Conservation (phyloP, 2,888 invertebrate species). For the Lomographa bimaculata region DNA sequence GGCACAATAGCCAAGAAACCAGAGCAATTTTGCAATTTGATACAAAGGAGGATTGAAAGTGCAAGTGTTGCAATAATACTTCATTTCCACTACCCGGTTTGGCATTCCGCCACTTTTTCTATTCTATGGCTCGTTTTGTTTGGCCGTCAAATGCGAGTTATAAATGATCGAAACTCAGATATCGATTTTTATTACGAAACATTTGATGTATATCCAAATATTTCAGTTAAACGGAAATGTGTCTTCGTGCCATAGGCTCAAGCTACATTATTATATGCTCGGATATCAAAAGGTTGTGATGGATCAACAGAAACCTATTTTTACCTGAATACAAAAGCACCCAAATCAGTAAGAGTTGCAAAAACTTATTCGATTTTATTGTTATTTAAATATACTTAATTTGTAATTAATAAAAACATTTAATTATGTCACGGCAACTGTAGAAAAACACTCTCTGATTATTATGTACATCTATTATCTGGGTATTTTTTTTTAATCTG, state of each 20-base stretch:
- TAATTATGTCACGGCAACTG: too few species aligned
- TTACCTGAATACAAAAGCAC: constrained; percentile 62
- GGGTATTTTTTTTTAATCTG: too few species aligned
- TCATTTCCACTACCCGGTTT: constrained; percentile 68
- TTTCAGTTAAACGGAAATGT: not conserved
- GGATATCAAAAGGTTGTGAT: constrained; percentile 14
- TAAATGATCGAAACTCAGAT: constrained; percentile 80
- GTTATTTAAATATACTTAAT: constrained; percentile 2
- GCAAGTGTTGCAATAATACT: constrained; percentile 82
- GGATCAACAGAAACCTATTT: constrained; percentile 44
- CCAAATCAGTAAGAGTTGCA: constrained; percentile 34
- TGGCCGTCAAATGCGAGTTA: constrained; percentile 75
- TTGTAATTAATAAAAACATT: not conserved
- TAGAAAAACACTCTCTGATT: too few species aligned
- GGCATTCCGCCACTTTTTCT: constrained; percentile 71
- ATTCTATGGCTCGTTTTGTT: constrained; percentile 59
- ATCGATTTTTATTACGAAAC: constrained; percentile 62
- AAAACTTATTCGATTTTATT: constrained; percentile 10
- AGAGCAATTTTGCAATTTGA: constrained; percentile 52
- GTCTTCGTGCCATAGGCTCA: too few species aligned
- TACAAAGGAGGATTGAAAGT: constrained; percentile 71
- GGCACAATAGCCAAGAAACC: constrained; percentile 50
- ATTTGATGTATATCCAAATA: constrained; percentile 35
- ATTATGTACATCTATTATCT: too few species aligned
- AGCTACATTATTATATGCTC: too few species aligned